These are phyloP conservation scores for Stenodema calcarata DNA, from an alignment of 2,888 invertebrate genomes.

Conservation along the genomic window DNA sequence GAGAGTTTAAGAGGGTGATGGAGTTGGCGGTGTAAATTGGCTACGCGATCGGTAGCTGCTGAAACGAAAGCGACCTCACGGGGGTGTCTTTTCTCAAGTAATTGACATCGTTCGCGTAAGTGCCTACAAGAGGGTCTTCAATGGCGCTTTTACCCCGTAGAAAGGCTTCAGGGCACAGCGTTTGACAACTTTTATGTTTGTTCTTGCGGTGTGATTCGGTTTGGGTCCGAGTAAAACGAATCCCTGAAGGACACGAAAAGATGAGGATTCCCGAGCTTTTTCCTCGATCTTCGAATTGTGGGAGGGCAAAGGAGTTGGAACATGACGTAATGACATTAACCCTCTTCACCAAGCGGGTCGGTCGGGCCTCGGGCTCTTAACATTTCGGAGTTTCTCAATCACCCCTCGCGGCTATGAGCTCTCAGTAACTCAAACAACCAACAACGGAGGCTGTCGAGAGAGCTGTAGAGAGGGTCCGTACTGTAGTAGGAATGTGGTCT, in stretches of 20 bases:
- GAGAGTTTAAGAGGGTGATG: no score
- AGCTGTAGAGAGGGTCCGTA: neutral
- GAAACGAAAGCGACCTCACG: no score
- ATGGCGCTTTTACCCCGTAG: no score
- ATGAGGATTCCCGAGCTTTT: neutral
- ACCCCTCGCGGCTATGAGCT: slow-evolving; percentile 3
- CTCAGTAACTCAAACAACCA: slow-evolving; percentile 19
- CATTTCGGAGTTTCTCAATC: slow-evolving; percentile 21
- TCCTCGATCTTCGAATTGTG: neutral
- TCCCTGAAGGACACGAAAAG: neutral
- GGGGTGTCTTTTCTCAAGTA: no score
- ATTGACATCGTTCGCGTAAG: no score
- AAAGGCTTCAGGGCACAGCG: no score
- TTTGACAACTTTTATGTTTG: no score
- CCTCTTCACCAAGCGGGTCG: neutral
- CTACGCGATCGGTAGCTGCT: no score
- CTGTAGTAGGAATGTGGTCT: neutral
- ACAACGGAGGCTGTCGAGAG: neutral
- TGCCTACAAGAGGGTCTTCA: no score
- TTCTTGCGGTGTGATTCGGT: neutral
- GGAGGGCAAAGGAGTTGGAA: neutral
- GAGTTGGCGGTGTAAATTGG: no score
- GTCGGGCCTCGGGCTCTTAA: neutral
- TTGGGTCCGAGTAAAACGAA: neutral
- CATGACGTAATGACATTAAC: slow-evolving; percentile 2